A percentile compares a stretch with the other conserved stretches of the same genome.
Evolutionary conservation across 2,113 vertebrate genomes (phyloP).

Genomic region (Sphyrna mokarran): DNA sequence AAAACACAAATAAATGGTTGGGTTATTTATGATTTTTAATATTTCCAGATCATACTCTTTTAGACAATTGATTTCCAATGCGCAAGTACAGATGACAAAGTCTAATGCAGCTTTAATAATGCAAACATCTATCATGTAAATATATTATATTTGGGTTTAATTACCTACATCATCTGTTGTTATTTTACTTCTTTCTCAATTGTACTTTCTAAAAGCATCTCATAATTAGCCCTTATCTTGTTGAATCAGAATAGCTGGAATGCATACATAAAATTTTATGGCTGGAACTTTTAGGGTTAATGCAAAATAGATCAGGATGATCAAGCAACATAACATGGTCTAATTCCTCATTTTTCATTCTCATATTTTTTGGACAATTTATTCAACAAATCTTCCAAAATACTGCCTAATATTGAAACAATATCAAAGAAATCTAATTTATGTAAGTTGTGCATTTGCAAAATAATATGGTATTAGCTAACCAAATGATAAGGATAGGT

Average conservation of each 20-base stretch:
- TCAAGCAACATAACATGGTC: background rate
- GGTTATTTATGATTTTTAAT: conserved; percentile 8
- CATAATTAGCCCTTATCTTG: background rate
- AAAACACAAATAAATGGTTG: background rate
- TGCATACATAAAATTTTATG: background rate
- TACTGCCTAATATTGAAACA: background rate
- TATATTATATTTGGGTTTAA: background rate
- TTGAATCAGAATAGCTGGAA: background rate
- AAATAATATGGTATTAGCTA: background rate
- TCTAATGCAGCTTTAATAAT: background rate
- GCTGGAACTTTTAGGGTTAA: background rate
- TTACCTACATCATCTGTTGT: background rate
- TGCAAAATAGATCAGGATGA: background rate
- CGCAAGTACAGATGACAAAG: background rate
- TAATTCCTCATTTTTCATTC: background rate
- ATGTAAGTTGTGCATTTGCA: background rate
- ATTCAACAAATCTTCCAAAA: conserved; percentile 13
- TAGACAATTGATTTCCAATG: background rate
- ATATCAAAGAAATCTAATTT: background rate
- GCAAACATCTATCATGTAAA: background rate
- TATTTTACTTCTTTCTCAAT: background rate
- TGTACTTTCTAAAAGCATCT: background rate
- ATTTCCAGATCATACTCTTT: background rate
- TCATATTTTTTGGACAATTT: background rate
- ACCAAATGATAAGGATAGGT: background rate